Base-by-base conservation (phyloP, 1,140 invertebrate genomes). In the Cheumatopsyche charites region DNA sequence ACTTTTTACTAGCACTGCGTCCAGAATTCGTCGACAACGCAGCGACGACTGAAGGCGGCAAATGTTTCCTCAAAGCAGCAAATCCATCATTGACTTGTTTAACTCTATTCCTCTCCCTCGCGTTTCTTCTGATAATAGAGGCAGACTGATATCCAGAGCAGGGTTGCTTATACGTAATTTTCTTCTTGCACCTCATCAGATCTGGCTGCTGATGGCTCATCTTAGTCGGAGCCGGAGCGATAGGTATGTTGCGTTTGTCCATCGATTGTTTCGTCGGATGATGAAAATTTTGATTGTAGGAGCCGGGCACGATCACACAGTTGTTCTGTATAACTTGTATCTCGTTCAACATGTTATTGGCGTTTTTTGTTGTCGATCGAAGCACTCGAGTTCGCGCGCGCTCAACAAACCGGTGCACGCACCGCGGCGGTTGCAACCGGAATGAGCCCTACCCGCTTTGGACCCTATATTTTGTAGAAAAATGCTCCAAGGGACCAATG, bases 61-160 rank as follows among this genome's bases (percentile, higher is more conserved):
- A 92, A 79, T 96, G 94, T 72, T 93, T 91, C 6, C 94, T 86
- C 0, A 96, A 84, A 1, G 92, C 94, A 13, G 92, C 92, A 79
- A 96, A 97, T 49, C 95, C 94, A 77, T 95, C 93, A 85, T 98
- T 98, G 76, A 97, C 94, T 87, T 96, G 93, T 80, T 96, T 96
- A 0, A 98, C 96, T 47, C 96, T 89, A 83, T 98, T 98, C 52
- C 96, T 85, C 82, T 98, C 96, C 0, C 96, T 86, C 12, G 96
- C 96, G 83, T 98, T 98, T 70, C 96, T 87, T 62, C 95, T 86
- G 0, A 94, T 92, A 4, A 98, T 95, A 0, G 94, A 93, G 0
- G 91, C 93, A 62, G 92, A 89, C 77, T 92, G 90, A 5, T 87
- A 86, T 68, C 85, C 83, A 7, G 85, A 84, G 75, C 89, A 89